Base-by-base conservation (phyloP, 1,140 invertebrate species). In the Cotesia glomerata region DNA sequence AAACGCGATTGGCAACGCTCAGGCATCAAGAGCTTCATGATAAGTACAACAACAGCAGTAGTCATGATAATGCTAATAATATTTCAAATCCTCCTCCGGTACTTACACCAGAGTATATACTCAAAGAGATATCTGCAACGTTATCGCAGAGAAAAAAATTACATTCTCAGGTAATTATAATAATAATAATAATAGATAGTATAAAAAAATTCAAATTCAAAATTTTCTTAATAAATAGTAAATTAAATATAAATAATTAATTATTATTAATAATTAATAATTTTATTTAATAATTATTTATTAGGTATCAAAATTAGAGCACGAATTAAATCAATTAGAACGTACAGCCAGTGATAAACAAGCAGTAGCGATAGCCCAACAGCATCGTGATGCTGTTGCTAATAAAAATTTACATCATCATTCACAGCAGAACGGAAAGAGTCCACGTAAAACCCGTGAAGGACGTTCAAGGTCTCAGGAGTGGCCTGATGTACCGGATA, bases 401-500 rank as follows among this genome's bases (percentile, higher is more conserved):
- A 73, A 72, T 9, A 79, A 85, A 64, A 77, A 81, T 63, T 71
- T 76, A 26, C 78, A 81, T 73, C 75, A 77, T 7, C 78, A 81
- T 59, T 76, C 80, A 4, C 82, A 82, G 11, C 76, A 79, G 5
- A 78, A 71, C 45, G 73, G 73, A 0, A 86, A 85, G 68, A 78
- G 70, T 8, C 82, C 86, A 0, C 88, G 93, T 1, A 94, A 94
- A 80, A 90, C 88, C 51, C 87, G 93, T 32, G 93, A 95, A 69
- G 90, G 92, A 69, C 89, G 94, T 2, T 92, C 92, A 2, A 88
- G 94, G 3, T 95, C 93, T 1, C 95, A 96, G 83, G 95, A 96
- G 79, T 96, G 95, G 95, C 95, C 95, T 0, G 94, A 95, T 75
- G 93, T 97, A 32, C 95, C 95, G 0, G 94, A 95, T 76, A 91